Evolutionary conservation across 2,888 invertebrate genomes (phyloP), one percentile per base, ranked within the genome.

Genomic region (Ormyrus thymus): DNA sequence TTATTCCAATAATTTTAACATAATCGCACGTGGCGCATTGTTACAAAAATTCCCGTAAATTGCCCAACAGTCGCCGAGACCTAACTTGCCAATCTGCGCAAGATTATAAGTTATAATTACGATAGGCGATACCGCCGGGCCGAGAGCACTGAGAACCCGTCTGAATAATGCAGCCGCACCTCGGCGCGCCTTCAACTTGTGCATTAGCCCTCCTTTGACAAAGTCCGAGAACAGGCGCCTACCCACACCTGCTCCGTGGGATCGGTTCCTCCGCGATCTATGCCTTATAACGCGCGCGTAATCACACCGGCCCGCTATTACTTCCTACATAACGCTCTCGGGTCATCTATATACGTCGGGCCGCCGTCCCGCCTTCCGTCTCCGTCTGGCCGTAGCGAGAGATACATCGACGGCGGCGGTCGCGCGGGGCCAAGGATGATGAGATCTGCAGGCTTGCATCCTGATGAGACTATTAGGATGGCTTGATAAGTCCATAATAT

Each of bases 401-500:
- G 81, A 82, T 82, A 80, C 78, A 75, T 84, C 83, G 85, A 84
- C 87, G 87, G 29, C 29, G 29, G 4, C 81, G 64, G 85, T 84
- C 83, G 84, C 84, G 84, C 59, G 55, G 69, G 43, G 45, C 84
- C 83, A 84, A 84, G 87, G 87, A 87, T 88, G 88, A 88, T 88
- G 88, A 88, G 88, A 88, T 89, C 89, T 89, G 87, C 88, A 86
- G 87, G 87, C 87, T 88, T 88, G 89, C 89, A 89, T 89, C 88
- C 88, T 89, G 89, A 89, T 89, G 89, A 89, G 89, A 88, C 89
- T 88, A 89, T 89, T 89, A 89, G 87, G 88, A 88, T 87, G 86
- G 88, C 88, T 89, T 88, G 89, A 89, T 89, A 89, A 89, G 89
- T 89, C 88, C 84, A 87, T 88, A 88, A 88, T 89, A 89, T 89